Base-by-base conservation (phyloP, 1,140 invertebrate genomes). In the Aphis gossypii region DNA sequence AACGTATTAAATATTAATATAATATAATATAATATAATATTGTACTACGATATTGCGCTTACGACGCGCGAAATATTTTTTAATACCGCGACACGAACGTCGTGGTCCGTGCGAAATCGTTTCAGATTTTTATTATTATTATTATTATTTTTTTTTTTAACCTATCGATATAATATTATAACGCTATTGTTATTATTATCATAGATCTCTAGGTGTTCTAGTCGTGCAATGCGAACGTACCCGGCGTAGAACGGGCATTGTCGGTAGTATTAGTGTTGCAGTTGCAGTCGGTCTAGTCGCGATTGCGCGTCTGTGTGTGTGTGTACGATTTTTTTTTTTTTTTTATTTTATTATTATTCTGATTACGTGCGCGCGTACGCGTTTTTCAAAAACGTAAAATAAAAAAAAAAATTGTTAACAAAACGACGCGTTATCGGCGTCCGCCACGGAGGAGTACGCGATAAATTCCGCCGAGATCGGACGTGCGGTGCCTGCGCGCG, bases 361-460 rank as follows among this genome's bases (percentile, higher is more conserved):
- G 38, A 41, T 84, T 44, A 84, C 83, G 83, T 84, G 83, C 38
- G 83, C 21, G 83, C 41, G 25, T 46, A 84, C 44, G 86, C 46
- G 86, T 88, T n/a, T 25, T 87, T 46, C 25, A 46, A 88, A 88
- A 48, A 88, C 14, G 20, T n/a, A n/a, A n/a, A n/a, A 76, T 9
- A 46, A n/a, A 46, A 51, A 18, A 18, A 51, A 51, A 48, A n/a
- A n/a, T 48, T n/a, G n/a, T n/a, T n/a, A 93, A 88, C 83, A 87
- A 93, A 76, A 76, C 60, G 60, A 86, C 92, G 76, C 91, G 86
- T 60, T 88, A 93, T 88, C 92, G 92, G 48, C 92, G 92, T 68
- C 20, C 92, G 92, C 38, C 46, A 68, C 92, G 44, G 91, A 92
- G 76, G 91, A 92, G 76, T 92, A 76, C 83, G 84, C 83, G 92